Evolutionary conservation across 2,797 vertebrate genomes (phyloP).

Genomic region (Brotogeris chrysoptera): DNA sequence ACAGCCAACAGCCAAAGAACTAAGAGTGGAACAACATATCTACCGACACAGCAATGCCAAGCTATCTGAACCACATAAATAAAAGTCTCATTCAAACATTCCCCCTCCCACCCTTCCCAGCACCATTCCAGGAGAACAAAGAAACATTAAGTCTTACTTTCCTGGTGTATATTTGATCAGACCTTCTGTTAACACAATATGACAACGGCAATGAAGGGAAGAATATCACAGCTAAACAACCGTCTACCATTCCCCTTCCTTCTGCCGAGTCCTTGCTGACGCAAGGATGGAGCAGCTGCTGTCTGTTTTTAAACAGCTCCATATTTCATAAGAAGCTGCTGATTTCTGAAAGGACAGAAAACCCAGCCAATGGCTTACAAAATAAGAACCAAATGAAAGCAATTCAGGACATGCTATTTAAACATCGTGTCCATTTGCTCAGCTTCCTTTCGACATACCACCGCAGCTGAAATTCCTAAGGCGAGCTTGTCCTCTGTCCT

Average conservation of each 20-base stretch:
- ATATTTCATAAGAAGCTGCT: slow-evolving; percentile 65
- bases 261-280: slow-evolving; percentile 38
- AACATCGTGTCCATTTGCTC: slow-evolving; percentile 11
- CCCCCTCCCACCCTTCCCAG: slow-evolving; percentile 9
- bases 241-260: slow-evolving; percentile 60
- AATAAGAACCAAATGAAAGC: slow-evolving; percentile 61
- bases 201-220: slow-evolving; percentile 56
- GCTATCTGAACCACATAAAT: slow-evolving; percentile 51
- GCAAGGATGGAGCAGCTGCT: slow-evolving; percentile 68
- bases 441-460: not conserved
- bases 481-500: not conserved
- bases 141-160: slow-evolving; percentile 69
- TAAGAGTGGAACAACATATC: slow-evolving; percentile 25
- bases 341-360: slow-evolving; percentile 66
- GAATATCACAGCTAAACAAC: slow-evolving; percentile 54
- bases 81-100: slow-evolving; percentile 60
- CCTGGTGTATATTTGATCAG: slow-evolving; percentile 64
- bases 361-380: slow-evolving; percentile 57
- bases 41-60: not conserved
- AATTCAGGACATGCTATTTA: slow-evolving; percentile 49
- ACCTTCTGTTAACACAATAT: slow-evolving; percentile 63
- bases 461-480: not conserved
- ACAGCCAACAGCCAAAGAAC: not conserved
- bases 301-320: slow-evolving; percentile 67
- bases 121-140: slow-evolving; percentile 55